A percentile compares a stretch with the other conserved stretches of the same genome.
phyloP scores from a whole-genome alignment of 2,888 invertebrate species.

The Cyclophora punctaria region DNA sequence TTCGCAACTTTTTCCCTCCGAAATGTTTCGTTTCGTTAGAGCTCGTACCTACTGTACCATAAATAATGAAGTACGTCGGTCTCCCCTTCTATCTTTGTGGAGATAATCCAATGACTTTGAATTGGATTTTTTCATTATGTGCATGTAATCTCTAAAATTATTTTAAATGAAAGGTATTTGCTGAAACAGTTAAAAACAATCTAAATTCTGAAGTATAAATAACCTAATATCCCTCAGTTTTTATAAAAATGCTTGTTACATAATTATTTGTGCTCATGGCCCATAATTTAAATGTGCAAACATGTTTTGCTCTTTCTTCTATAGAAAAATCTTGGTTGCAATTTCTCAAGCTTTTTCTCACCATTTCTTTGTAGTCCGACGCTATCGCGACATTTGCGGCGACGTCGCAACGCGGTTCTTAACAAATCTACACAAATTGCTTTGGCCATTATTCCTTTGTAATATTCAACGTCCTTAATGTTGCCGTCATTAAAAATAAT shows the following conservation, averaged over 20 bases:
- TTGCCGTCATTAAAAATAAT: not conserved
- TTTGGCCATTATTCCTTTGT: too few relatives aligned
- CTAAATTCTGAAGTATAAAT: too few relatives aligned
- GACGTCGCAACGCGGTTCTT: constrained; percentile 14
- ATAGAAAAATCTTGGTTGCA: constrained; percentile 2
- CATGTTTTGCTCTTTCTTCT: too few relatives aligned
- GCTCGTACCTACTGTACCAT: constrained; percentile 25
- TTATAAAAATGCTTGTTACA: too few relatives aligned
- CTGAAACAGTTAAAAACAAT: too few relatives aligned
- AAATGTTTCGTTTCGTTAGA: constrained; percentile 26
- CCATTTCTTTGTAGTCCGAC: constrained; percentile 14
- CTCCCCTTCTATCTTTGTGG: constrained; percentile 15
- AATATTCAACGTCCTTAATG: constrained; percentile 6
- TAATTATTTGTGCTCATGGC: too few relatives aligned
- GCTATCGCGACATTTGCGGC: constrained; percentile 19
- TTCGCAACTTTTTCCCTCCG: constrained; percentile 30
- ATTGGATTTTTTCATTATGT: constrained; percentile 21
- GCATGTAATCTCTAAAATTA: too few relatives aligned
- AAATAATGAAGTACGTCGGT: constrained; percentile 33
- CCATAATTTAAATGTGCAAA: too few relatives aligned
- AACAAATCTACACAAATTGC: constrained; percentile 10
- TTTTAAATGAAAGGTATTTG: too few relatives aligned
- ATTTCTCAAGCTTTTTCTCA: constrained; percentile 11
- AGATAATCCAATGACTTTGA: constrained; percentile 24
- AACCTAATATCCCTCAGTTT: too few relatives aligned